Conservation (phyloP, 2,113 vertebrate species). For the Siphamia tubifer region DNA sequence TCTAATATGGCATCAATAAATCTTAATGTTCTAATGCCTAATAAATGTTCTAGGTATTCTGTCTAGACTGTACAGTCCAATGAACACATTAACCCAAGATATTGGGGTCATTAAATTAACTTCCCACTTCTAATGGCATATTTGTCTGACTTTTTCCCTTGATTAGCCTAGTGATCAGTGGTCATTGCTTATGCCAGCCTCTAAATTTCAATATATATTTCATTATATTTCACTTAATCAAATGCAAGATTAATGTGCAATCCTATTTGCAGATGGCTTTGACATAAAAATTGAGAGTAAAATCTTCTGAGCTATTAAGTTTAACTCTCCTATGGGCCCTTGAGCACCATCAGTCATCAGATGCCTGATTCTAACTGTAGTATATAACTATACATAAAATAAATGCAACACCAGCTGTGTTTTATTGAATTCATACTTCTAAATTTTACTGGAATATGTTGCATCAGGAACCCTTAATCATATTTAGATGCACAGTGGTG, state of each 20-base stretch:
- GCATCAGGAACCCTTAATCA: neutral
- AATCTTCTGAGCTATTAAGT: no score
- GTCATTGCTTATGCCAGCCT: neutral
- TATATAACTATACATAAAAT: no score
- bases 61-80: conserved; percentile 57
- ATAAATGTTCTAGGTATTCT: conserved; percentile 54
- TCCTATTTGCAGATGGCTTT: no score
- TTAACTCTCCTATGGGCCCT: no score
- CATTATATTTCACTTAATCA: no score
- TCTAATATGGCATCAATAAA: conserved; percentile 51
- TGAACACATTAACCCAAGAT: conserved; percentile 61
- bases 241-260: no score
- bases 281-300: no score
- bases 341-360: no score
- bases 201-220: neutral
- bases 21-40: conserved; percentile 30
- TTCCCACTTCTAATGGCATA: conserved; percentile 27
- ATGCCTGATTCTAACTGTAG: no score
- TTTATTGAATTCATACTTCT: no score
- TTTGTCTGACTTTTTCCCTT: conserved; percentile 30
- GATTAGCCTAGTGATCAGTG: conserved; percentile 3
- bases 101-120: conserved; percentile 49
- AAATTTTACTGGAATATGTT: no score
- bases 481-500: neutral
- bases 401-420: no score